These are phyloP conservation scores for Mobula hypostoma DNA, from an alignment of 2,113 vertebrate species.

Conservation along the genomic window DNA sequence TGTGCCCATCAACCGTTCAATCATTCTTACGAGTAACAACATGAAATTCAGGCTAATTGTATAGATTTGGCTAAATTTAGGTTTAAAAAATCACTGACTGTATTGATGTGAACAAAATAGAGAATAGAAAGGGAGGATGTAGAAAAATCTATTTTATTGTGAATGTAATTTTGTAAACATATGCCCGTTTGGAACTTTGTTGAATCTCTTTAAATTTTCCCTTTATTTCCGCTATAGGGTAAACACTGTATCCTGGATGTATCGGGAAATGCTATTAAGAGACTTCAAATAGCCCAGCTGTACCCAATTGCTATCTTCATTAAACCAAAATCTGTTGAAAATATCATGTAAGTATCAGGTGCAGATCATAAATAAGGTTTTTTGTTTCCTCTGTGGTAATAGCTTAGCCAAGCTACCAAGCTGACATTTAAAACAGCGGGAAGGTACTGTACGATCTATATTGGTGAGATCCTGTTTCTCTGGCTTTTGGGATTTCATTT, in stretches of 20 bases:
- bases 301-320: slow-evolving; percentile 93
- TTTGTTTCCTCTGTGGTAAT: background rate
- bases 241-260: slow-evolving; percentile 98
- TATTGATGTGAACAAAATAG: background rate
- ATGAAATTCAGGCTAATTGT: background rate
- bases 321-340: slow-evolving; percentile 93
- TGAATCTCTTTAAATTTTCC: slow-evolving; percentile 38
- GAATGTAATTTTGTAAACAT: background rate
- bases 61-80: background rate
- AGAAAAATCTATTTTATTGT: background rate
- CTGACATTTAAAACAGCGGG: background rate
- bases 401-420: background rate
- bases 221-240: slow-evolving; percentile 60
- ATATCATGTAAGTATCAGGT: slow-evolving; percentile 81
- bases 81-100: background rate
- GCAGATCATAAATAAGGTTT: background rate
- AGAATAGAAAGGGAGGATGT: background rate
- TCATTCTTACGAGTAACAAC: background rate
- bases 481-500: background rate
- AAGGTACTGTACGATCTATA: background rate
- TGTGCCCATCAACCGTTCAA: background rate
- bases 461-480: background rate
- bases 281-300: slow-evolving; percentile 85
- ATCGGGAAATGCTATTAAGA: slow-evolving; percentile 96
- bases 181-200: background rate